These are phyloP conservation scores for Xyliphius kryptos DNA, from an alignment of 2,113 vertebrate species.

Conservation along the genomic window DNA sequence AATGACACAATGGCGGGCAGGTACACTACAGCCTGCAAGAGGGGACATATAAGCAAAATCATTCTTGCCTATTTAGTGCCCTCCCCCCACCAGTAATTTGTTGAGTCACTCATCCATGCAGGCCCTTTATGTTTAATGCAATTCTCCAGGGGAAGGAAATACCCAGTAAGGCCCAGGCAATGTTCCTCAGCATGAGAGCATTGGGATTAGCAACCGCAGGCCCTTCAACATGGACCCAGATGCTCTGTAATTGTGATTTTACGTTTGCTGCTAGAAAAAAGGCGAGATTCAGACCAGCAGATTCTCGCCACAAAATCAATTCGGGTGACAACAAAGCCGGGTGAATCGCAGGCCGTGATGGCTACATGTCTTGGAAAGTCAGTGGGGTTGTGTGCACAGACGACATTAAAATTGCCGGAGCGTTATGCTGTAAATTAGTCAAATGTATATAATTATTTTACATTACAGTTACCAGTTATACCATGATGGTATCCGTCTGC, in stretches of 20 bases:
- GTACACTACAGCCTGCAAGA: slow-evolving; percentile 46
- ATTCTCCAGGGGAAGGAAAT: slow-evolving; percentile 55
- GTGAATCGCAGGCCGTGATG: neutral
- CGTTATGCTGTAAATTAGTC: too few relatives aligned
- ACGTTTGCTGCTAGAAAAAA: slow-evolving; percentile 44
- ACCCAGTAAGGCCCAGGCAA: slow-evolving; percentile 57
- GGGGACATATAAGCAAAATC: slow-evolving; percentile 54
- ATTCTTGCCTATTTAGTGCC: slow-evolving; percentile 64
- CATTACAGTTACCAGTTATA: too few relatives aligned
- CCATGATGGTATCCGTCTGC: neutral
- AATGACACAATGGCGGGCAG: slow-evolving; percentile 64
- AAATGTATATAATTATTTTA: too few relatives aligned
- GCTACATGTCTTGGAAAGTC: too few relatives aligned
- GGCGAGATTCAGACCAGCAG: slow-evolving; percentile 40
- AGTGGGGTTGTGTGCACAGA: too few relatives aligned
- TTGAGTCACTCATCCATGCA: slow-evolving; percentile 76
- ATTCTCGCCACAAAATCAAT: slow-evolving; percentile 42
- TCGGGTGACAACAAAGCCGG: slow-evolving; percentile 14
- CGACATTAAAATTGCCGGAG: too few relatives aligned
- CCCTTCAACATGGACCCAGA: slow-evolving; percentile 60
- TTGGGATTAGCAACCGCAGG: slow-evolving; percentile 43
- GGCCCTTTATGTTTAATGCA: slow-evolving; percentile 76
- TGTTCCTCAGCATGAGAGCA: slow-evolving; percentile 52
- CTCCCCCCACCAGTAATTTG: slow-evolving; percentile 68
- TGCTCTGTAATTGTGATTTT: slow-evolving; percentile 58